Conservation (phyloP, 2,797 vertebrate species). For the Karalla daura region DNA sequence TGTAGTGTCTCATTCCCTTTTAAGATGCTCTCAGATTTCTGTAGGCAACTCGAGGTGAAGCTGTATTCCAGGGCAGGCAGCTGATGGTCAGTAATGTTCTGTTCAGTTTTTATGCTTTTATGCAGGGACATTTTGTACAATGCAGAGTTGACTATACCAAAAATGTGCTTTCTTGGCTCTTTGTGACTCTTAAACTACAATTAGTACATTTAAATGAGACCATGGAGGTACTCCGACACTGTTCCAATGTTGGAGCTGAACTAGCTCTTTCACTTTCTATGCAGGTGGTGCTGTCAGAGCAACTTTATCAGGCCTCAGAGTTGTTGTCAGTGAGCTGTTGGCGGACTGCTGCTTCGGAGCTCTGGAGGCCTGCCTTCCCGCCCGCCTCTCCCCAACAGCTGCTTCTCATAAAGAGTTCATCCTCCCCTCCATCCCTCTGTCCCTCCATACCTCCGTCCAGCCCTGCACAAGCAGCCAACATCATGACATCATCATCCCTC, state of each 20-base stretch:
- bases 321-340: constrained; percentile 58
- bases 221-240: background rate
- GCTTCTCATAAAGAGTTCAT: constrained; percentile 83
- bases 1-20: background rate
- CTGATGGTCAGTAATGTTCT: too few species aligned
- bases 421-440: constrained; percentile 57
- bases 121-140: too few species aligned
- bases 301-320: constrained; percentile 33
- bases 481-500: constrained; percentile 80
- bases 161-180: background rate
- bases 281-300: constrained; percentile 45
- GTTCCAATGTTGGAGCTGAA: constrained; percentile 1
- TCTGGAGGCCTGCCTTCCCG: constrained; percentile 47
- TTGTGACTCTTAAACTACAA: background rate
- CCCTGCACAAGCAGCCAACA: constrained; percentile 70
- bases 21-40: background rate
- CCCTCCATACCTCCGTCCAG: constrained; percentile 57
- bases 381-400: constrained; percentile 79
- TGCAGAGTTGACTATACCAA: too few species aligned
- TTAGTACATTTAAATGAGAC: constrained; percentile 2
- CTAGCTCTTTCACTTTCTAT: constrained; percentile 14
- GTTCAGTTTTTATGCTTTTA: too few species aligned
- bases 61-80: too few species aligned
- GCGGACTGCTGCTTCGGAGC: constrained; percentile 30
- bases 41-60: too few species aligned